A percentile compares a stretch with the other conserved stretches of the same genome.
These are phyloP conservation scores for Cyprinodon diabolis DNA, from an alignment of 2,797 vertebrate genomes.

Conservation along the genomic window DNA sequence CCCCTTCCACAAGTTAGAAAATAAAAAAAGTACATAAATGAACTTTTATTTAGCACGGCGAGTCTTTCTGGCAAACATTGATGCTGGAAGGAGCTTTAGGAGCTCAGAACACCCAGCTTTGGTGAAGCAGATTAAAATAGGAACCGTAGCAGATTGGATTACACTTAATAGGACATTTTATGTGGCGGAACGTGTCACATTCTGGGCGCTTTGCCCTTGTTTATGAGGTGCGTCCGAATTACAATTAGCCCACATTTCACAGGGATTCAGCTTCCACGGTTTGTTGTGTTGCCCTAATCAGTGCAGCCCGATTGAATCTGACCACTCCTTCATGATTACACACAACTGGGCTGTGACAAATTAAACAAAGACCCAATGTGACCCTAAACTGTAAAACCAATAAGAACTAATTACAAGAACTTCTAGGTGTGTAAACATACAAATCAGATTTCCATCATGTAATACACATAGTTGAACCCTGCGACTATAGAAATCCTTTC, in stretches of 20 bases:
- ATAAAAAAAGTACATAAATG: background rate
- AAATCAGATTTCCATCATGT: too few species aligned
- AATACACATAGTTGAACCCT: too few species aligned
- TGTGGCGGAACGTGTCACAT: slow-evolving; percentile 70
- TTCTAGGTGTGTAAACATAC: too few species aligned
- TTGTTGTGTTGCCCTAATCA: slow-evolving; percentile 6
- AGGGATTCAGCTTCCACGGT: slow-evolving; percentile 6
- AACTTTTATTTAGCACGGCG: slow-evolving; percentile 51
- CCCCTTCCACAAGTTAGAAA: slow-evolving; percentile 13
- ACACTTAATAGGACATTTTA: slow-evolving; percentile 73
- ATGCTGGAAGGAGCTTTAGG: slow-evolving; percentile 55
- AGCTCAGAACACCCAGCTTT: slow-evolving; percentile 57
- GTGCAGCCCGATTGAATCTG: slow-evolving; percentile 20
- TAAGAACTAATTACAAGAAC: background rate
- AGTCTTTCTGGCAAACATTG: slow-evolving; percentile 56
- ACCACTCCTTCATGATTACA: slow-evolving; percentile 51
- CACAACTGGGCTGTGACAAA: slow-evolving; percentile 24
- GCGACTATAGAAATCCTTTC: too few species aligned
- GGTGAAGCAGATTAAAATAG: slow-evolving; percentile 75
- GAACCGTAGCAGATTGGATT: slow-evolving; percentile 76
- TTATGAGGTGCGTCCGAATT: slow-evolving; percentile 71
- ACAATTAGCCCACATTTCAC: slow-evolving; percentile 73
- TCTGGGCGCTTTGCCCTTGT: slow-evolving; percentile 75
- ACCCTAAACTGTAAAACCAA: slow-evolving; percentile 33
- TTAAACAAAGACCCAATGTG: slow-evolving; percentile 33